phyloP scores from a whole-genome alignment of 2,888 invertebrate species.

The Auanema freiburgensis region DNA sequence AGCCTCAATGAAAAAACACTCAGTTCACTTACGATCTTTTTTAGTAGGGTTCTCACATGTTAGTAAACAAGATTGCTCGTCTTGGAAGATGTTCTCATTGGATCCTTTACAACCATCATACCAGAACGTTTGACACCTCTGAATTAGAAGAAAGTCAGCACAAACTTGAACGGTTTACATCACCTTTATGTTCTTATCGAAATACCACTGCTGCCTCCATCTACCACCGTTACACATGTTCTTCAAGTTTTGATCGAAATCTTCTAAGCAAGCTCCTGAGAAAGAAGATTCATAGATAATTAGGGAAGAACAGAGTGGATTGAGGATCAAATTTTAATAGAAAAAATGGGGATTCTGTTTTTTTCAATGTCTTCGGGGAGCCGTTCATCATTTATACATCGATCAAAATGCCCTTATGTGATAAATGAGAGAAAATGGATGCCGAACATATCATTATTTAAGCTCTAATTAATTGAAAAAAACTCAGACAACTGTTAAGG shows the following conservation, averaged over 20 bases:
- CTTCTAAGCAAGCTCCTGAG: slow-evolving; percentile 55
- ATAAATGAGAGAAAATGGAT: too few relatives aligned
- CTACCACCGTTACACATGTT: slow-evolving; percentile 61
- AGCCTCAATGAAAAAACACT: not conserved
- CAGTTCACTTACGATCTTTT: slow-evolving; percentile 40
- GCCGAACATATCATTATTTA: too few relatives aligned
- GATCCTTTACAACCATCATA: slow-evolving; percentile 58
- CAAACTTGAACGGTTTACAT: slow-evolving; percentile 3
- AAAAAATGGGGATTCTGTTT: too few relatives aligned
- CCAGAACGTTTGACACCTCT: slow-evolving; percentile 60
- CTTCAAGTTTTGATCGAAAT: slow-evolving; percentile 58
- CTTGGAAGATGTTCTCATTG: slow-evolving; percentile 57
- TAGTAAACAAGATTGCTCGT: slow-evolving; percentile 48
- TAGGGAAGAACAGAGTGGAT: too few relatives aligned
- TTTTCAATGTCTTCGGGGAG: too few relatives aligned
- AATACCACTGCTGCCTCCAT: slow-evolving; percentile 60
- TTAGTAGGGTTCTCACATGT: slow-evolving; percentile 56
- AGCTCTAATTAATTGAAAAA: too few relatives aligned
- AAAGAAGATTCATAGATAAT: not conserved
- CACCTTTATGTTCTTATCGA: slow-evolving; percentile 49
- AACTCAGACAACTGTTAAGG: too few relatives aligned
- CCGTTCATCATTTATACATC: too few relatives aligned
- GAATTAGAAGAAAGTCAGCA: slow-evolving; percentile 7
- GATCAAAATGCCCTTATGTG: too few relatives aligned
- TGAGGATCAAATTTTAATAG: too few relatives aligned